Base-by-base conservation (phyloP, 2,113 vertebrate species). In the Pluvialis apricaria region DNA sequence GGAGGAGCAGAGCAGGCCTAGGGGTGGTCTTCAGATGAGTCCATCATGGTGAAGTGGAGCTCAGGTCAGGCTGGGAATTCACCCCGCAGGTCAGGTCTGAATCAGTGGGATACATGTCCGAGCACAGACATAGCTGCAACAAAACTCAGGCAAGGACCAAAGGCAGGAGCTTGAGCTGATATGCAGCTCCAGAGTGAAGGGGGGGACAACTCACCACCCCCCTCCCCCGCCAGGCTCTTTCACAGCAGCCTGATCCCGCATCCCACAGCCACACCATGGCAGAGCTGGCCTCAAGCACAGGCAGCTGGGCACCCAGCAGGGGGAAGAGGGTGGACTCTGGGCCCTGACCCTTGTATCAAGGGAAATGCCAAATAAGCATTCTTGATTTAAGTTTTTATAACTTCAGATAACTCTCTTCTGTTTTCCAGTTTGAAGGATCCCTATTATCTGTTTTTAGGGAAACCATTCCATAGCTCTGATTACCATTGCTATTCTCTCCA, bases 251-350 rank as follows among this genome's bases (percentile, higher is more conserved):
- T n/a, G 13, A n/a, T 40, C 42, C 26, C 47, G 25, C 13, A 36
- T 73, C 15, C 42, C 47, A 57, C 6, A 8, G 12, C 13, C 49
- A 29, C 2, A 3, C 25, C 29, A 10, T 36, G 10, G 21, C 49
- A 32, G 22, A 73, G 26, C 15, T 83, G 38, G 25, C 44, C 18
- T 92, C 20, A 31, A 58, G 25, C 44, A 52, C 49, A 47, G 38
- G 62, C 49, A 25, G 10, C 13, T 1, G 0, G 28, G 32, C 31
- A 14, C 10, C 15, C 10, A 28, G 4, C 7, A 49, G 7, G 4
- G 18, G 10, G 9, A 79, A 25, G 32, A 73, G 18, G 9, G 17
- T 84, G 29, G 11, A 47, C 26, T 64, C 34, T 70, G 29, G 21
- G 34, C 40, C 52, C 28, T n/a, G 36, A 34, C 34, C 8, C 11